These are phyloP conservation scores for Oscheius onirici DNA, from an alignment of 2,888 invertebrate genomes.

Conservation along the genomic window DNA sequence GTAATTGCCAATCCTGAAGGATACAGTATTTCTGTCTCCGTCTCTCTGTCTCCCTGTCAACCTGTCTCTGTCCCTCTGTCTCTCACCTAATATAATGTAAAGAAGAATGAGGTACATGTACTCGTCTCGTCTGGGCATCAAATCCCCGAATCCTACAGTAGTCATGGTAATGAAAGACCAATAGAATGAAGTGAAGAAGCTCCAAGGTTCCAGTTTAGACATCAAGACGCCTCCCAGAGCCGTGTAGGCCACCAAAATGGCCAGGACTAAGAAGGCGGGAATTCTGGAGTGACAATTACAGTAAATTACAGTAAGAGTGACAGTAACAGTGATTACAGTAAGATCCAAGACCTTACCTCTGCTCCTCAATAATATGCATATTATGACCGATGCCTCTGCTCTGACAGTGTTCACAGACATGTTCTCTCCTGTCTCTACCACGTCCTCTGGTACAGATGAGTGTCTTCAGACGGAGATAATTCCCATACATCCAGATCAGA, in stretches of 20 bases:
- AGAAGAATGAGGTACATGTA: conserved; percentile 71
- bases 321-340: not conserved
- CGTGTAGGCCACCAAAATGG: conserved; percentile 70
- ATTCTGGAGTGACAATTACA: conserved; percentile 68
- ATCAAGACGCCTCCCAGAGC: conserved; percentile 71
- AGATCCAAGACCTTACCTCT: conserved; percentile 44
- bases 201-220: conserved; percentile 70
- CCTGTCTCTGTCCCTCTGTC: no score
- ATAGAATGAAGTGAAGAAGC: conserved; percentile 71
- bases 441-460: conserved; percentile 32
- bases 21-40: not conserved
- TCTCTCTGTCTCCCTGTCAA: no score
- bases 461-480: conserved; percentile 66
- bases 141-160: conserved; percentile 71
- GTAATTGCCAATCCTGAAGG: conserved; percentile 69
- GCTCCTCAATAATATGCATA: conserved; percentile 67
- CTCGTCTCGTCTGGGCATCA: conserved; percentile 69
- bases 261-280: conserved; percentile 70
- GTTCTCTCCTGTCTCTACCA: conserved; percentile 55
- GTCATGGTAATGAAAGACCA: conserved; percentile 72
- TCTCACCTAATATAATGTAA: conserved; percentile 69
- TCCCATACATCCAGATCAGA: conserved; percentile 70
- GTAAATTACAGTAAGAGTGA: no score
- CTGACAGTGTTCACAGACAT: conserved; percentile 69
- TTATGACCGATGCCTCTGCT: conserved; percentile 60